Evolutionary conservation across 2,113 vertebrate genomes (phyloP).

Genomic region (Chaetops frenatus): DNA sequence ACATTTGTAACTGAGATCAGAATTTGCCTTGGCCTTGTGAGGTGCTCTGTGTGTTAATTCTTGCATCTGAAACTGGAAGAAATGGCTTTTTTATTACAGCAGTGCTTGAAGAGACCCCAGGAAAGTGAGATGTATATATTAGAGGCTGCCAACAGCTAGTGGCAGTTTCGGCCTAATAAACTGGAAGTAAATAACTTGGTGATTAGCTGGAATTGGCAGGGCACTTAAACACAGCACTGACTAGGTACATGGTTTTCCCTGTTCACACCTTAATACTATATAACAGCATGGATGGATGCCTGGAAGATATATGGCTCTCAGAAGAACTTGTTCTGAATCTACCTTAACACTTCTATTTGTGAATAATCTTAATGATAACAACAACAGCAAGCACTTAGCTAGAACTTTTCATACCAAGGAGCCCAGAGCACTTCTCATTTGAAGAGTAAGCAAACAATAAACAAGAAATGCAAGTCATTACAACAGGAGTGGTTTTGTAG

Average conservation of each 20-base stretch:
- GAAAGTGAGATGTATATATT: constrained; percentile 73
- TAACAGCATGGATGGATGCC: not conserved
- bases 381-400: not conserved
- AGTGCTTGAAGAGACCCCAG: constrained; percentile 69
- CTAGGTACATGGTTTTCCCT: not conserved
- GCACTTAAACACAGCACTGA: constrained; percentile 10
- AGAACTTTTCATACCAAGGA: not conserved
- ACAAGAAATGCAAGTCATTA: not conserved
- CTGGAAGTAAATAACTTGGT: constrained; percentile 70
- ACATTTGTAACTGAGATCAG: constrained; percentile 30
- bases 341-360: not conserved
- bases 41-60: constrained; percentile 47
- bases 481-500: not conserved
- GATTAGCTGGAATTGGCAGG: constrained; percentile 72
- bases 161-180: constrained; percentile 81
- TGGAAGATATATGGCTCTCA: constrained; percentile 3
- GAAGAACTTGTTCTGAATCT: constrained; percentile 18
- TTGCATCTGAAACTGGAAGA: constrained; percentile 44
- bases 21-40: constrained; percentile 40
- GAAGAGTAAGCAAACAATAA: not conserved
- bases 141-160: constrained; percentile 63
- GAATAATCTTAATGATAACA: constrained; percentile 10
- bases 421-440: not conserved
- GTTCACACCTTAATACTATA: not conserved
- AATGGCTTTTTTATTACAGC: constrained; percentile 51